Percentiles rank a stretch among this genome's conserved stretches.
phyloP scores from a whole-genome alignment of 2,113 vertebrate genomes.

The Bothrops jararaca region DNA sequence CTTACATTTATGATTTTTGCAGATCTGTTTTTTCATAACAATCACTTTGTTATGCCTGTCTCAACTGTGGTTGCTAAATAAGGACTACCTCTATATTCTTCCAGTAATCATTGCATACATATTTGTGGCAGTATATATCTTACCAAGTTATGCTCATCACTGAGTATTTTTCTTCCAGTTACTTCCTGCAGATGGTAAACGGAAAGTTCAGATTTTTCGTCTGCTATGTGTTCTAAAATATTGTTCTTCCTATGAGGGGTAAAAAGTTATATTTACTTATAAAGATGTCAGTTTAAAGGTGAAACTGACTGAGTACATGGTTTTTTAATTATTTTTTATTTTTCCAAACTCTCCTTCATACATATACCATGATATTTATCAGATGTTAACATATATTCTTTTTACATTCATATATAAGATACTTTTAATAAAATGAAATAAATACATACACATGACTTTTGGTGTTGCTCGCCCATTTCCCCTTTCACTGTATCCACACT shows the following conservation, averaged over 20 bases:
- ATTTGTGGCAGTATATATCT: not conserved
- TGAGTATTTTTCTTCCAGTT: slow-evolving; percentile 17
- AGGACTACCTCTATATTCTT: not conserved
- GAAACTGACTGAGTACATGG: not conserved
- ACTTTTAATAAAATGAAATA: too few species aligned
- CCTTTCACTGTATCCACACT: too few species aligned
- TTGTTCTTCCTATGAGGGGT: not conserved
- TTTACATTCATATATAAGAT: too few species aligned
- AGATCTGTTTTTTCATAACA: not conserved
- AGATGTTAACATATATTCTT: too few species aligned
- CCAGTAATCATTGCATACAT: not conserved
- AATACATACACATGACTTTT: too few species aligned
- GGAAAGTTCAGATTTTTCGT: not conserved
- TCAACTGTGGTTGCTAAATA: not conserved
- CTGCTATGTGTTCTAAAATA: not conserved
- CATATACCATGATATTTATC: too few species aligned
- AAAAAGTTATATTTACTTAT: not conserved
- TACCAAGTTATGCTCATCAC: slow-evolving; percentile 12
- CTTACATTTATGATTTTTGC: not conserved
- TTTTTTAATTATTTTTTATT: too few species aligned
- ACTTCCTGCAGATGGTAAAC: not conserved
- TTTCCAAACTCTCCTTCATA: too few species aligned
- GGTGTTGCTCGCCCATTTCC: too few species aligned
- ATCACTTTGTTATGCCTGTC: not conserved
- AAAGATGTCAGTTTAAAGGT: not conserved